A percentile compares a stretch with the other conserved stretches of the same genome.
Conservation (phyloP, 2,888 invertebrate species). For the Mythimna loreyi region DNA sequence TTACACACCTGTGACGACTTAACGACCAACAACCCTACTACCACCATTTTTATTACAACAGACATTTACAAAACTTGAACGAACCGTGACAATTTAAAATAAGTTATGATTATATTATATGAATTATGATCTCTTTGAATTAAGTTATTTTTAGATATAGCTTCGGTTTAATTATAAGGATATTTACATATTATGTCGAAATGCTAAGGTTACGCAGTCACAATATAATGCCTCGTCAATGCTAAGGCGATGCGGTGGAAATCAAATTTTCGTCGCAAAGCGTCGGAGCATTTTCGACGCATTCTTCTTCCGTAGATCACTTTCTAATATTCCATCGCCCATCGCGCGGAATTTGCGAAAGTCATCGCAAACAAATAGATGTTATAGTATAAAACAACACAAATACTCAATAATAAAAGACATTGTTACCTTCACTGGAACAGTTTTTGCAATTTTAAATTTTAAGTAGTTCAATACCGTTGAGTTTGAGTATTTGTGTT, state of each 20-base stretch:
- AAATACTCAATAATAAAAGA: conserved; percentile 86
- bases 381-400: conserved; percentile 79
- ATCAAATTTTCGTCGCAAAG: conserved; percentile 80
- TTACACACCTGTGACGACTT: conserved; percentile 14
- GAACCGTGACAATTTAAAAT: conserved; percentile 79
- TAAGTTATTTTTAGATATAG: conserved; percentile 83
- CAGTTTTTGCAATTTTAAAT: conserved; percentile 71
- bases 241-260: conserved; percentile 71
- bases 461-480: conserved; percentile 70
- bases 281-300: conserved; percentile 77
- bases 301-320: conserved; percentile 64
- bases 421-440: conserved; percentile 75
- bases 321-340: conserved; percentile 70
- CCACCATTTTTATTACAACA: conserved; percentile 41
- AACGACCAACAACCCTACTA: background rate
- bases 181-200: conserved; percentile 67
- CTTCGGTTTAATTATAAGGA: conserved; percentile 66
- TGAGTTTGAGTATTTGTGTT: conserved; percentile 89
- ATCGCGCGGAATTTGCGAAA: conserved; percentile 68
- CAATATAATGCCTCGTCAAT: conserved; percentile 75
- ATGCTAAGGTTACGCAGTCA: conserved; percentile 69
- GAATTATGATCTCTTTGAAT: conserved; percentile 90
- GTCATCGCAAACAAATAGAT: conserved; percentile 56
- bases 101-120: conserved; percentile 87
- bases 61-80: conserved; percentile 63